phyloP scores from a whole-genome alignment of 2,888 invertebrate species.

The Silvanus unidentatus region DNA sequence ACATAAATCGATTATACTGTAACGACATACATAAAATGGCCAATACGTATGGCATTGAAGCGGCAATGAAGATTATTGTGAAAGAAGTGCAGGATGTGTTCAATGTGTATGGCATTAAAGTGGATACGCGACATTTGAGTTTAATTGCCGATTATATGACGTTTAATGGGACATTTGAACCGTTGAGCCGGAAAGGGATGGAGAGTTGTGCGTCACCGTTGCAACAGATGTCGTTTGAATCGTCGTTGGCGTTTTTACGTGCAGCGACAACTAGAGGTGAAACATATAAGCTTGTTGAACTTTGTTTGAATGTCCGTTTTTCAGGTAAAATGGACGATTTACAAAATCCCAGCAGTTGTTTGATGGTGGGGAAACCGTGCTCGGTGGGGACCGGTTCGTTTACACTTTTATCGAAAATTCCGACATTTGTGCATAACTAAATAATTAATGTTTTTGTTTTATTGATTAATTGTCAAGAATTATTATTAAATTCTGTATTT shows the following conservation, averaged over 20 bases:
- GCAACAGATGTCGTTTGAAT: constrained; percentile 98
- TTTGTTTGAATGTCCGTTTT: too few relatives aligned
- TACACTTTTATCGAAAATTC: constrained; percentile 34
- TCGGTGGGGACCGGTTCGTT: constrained; percentile 79
- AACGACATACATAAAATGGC: constrained; percentile 93
- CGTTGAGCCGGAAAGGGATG: constrained; percentile 89
- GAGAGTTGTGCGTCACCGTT: constrained; percentile 85
- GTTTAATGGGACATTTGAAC: constrained; percentile 80
- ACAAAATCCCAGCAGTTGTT: constrained; percentile 76
- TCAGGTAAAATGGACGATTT: constrained; percentile 69
- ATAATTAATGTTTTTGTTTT: too few relatives aligned
- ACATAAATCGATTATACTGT: constrained; percentile 78
- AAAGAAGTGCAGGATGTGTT: constrained; percentile 96
- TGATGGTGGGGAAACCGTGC: constrained; percentile 82
- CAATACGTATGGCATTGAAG: constrained; percentile 91
- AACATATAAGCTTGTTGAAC: too few relatives aligned
- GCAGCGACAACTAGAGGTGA: constrained; percentile 64
- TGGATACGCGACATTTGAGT: constrained; percentile 88
- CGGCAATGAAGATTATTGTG: constrained; percentile 83
- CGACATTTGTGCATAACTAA: constrained; percentile 2
- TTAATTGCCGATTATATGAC: constrained; percentile 98
- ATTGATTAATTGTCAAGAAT: too few relatives aligned
- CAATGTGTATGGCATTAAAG: constrained; percentile 92
- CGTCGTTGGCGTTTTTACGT: constrained; percentile 78
- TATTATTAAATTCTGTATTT: too few relatives aligned